Conservation (phyloP, 1,140 invertebrate species). For the roundworm (Caenorhabditis elegans) region WBcel235 BX284606.5:11658001-11658500, state of each 20-base stretch:
- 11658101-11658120: neutral
- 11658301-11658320: neutral
- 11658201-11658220: neutral
- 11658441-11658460: neutral
- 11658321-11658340: neutral
- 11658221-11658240: neutral
- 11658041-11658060: neutral
- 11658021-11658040: neutral
- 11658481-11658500: neutral
- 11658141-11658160: neutral
- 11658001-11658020: no score
- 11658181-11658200: neutral
- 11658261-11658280: constrained; percentile 3
- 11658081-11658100: neutral
- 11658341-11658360: constrained; percentile 6
- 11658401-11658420: neutral
- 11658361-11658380: neutral
- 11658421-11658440: neutral
- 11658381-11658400: neutral
- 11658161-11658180: neutral
- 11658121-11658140: neutral
- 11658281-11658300: neutral
- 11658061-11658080: neutral
- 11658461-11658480: neutral
- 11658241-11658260: neutral